These are phyloP conservation scores for Camponotus fellah DNA, from an alignment of 2,888 invertebrate species.

Conservation along the genomic window DNA sequence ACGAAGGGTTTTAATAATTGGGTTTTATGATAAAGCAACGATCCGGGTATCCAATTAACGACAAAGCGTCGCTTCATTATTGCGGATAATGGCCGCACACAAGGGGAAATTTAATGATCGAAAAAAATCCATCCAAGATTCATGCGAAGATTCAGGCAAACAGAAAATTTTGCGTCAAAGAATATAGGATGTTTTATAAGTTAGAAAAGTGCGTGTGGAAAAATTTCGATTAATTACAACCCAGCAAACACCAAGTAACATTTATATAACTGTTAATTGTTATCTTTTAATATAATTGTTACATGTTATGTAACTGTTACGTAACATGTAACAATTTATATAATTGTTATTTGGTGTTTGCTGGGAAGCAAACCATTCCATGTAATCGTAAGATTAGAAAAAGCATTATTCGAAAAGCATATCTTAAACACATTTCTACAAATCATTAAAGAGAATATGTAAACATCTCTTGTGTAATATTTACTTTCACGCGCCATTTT, in stretches of 20 bases:
- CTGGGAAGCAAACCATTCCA: no score
- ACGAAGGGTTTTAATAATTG: constrained; percentile 27
- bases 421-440: background rate
- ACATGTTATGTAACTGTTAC: no score
- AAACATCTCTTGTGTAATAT: background rate
- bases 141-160: background rate
- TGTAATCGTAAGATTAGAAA: background rate
- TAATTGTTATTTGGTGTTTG: no score
- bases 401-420: background rate
- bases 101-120: background rate
- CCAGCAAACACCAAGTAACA: background rate
- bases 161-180: background rate
- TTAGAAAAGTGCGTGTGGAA: background rate
- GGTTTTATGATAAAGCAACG: constrained; percentile 21
- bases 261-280: no score
- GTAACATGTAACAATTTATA: no score
- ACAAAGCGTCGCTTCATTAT: background rate
- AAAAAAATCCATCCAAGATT: background rate
- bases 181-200: background rate
- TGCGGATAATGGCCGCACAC: background rate
- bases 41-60: constrained; percentile 16
- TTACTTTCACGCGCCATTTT: background rate
- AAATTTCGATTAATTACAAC: background rate
- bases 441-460: background rate
- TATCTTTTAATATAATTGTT: no score